These are phyloP conservation scores for Mesocricetus auratus DNA, from an alignment of 2,113 vertebrate genomes.

Conservation along the genomic window DNA sequence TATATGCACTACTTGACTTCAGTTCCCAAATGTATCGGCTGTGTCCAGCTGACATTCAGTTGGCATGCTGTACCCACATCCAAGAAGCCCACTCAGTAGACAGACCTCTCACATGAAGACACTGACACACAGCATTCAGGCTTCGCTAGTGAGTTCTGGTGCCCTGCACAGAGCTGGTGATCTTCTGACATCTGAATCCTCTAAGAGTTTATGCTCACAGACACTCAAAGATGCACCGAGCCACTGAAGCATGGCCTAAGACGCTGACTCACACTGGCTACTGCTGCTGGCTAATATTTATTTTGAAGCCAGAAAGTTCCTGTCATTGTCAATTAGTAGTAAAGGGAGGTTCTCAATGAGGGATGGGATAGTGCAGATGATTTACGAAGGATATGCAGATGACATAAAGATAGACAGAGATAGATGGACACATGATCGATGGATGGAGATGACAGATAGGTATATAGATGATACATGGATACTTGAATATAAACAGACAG, in stretches of 20 bases:
- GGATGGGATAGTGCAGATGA: neutral
- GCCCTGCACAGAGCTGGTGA: accelerated
- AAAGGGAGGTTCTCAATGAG: neutral
- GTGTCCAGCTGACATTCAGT: neutral
- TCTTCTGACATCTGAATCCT: too few species aligned
- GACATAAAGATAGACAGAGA: too few species aligned
- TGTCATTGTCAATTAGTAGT: neutral
- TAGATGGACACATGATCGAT: neutral
- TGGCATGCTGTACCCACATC: neutral
- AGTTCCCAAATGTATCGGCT: too few species aligned
- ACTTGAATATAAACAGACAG: neutral
- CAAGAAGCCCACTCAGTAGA: too few species aligned
- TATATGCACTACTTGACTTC: neutral
- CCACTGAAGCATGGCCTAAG: neutral
- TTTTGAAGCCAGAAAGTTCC: neutral
- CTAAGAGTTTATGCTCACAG: too few species aligned
- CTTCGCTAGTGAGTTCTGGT: neutral
- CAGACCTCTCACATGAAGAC: accelerated
- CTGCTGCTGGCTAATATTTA: neutral
- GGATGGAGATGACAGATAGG: neutral
- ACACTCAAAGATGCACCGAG: too few species aligned
- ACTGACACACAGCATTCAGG: too few species aligned
- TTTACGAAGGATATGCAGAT: neutral
- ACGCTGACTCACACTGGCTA: accelerated
- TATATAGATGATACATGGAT: neutral